Conservation (phyloP, 2,113 vertebrate species). For the Rhinolophus ferrumequinum region DNA sequence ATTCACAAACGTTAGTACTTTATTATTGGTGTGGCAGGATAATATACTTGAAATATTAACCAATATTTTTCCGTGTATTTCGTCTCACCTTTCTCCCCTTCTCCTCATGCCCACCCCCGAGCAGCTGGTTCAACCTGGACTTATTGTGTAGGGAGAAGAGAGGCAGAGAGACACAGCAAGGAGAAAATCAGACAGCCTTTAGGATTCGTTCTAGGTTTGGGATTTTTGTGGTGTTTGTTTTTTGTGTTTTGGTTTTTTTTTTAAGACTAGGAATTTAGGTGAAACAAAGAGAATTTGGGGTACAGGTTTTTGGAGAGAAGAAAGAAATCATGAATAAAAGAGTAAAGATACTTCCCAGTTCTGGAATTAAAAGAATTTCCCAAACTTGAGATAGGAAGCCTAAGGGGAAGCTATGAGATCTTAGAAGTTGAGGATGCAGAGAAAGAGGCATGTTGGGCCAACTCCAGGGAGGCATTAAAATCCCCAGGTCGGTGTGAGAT, state of each 20-base stretch:
- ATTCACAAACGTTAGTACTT: constrained; percentile 50
- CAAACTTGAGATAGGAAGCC: not conserved
- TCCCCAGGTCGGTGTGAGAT: not conserved
- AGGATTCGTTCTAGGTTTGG: not conserved
- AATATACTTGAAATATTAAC: constrained; percentile 57
- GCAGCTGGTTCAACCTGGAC: not conserved
- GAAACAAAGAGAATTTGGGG: not conserved
- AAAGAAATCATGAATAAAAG: not conserved
- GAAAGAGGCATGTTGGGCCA: not conserved
- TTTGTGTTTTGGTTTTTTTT: not conserved
- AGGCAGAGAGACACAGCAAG: not conserved
- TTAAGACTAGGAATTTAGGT: not conserved
- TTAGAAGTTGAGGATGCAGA: not conserved
- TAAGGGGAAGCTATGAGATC: not conserved
- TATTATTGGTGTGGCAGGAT: constrained; percentile 52
- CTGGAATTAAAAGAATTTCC: not conserved
- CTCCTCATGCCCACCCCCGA: not conserved
- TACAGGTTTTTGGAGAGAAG: not conserved
- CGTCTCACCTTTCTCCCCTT: constrained; percentile 35
- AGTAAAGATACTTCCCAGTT: not conserved
- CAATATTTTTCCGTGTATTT: not conserved
- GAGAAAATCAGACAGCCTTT: not conserved
- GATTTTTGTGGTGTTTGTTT: not conserved
- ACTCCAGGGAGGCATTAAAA: not conserved
- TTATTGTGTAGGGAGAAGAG: not conserved